Conservation (phyloP, 2,888 invertebrate species). For the Drosophila emarginata region DNA sequence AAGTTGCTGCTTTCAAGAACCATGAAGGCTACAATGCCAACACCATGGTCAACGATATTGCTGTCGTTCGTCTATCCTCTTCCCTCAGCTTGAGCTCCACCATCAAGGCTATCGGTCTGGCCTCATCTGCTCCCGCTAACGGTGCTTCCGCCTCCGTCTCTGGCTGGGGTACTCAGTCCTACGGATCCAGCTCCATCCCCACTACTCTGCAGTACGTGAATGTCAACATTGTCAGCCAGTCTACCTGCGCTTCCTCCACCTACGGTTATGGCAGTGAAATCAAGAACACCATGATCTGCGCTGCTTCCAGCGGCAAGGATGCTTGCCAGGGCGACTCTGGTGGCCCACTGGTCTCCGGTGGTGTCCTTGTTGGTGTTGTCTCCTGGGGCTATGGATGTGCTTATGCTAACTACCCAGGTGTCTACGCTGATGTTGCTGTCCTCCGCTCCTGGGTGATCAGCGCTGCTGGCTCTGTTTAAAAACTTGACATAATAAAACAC, state of each 20-base stretch:
- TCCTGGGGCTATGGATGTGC: conserved; percentile 79
- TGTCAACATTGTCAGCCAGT: conserved; percentile 80
- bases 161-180: conserved; percentile 72
- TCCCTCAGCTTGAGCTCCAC: conserved; percentile 81
- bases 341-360: conserved; percentile 72
- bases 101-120: conserved; percentile 82
- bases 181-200: conserved; percentile 59
- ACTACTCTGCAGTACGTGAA: conserved; percentile 83
- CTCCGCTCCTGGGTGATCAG: conserved; percentile 36
- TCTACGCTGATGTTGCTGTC: conserved; percentile 64
- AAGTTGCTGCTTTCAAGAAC: conserved; percentile 51
- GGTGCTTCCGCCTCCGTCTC: conserved; percentile 59
- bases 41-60: conserved; percentile 84
- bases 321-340: conserved; percentile 79
- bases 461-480: conserved; percentile 6
- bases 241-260: conserved; percentile 78
- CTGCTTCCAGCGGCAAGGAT: conserved; percentile 56
- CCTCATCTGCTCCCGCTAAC: conserved; percentile 61
- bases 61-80: conserved; percentile 83
- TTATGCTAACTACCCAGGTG: conserved; percentile 66
- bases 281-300: conserved; percentile 52
- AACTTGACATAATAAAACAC: conserved; percentile 18
- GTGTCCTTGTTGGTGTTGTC: conserved; percentile 70
- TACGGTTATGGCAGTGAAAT: conserved; percentile 77
- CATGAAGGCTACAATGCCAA: conserved; percentile 83